phyloP scores from a whole-genome alignment of 2,797 vertebrate species.

The Phrynocephalus vlangalii region DNA sequence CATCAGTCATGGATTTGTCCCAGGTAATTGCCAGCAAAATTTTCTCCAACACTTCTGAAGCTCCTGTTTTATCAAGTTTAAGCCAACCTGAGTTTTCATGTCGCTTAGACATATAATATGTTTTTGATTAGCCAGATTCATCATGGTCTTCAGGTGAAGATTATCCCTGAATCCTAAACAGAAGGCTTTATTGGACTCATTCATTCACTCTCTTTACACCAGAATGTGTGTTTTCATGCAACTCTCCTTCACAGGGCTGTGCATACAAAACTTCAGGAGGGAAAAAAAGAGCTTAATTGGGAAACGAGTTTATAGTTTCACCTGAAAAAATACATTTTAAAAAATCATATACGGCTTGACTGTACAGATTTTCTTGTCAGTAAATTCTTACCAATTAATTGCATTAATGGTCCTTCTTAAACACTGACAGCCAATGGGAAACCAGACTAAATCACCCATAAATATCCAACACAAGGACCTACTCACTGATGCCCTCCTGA shows the following conservation, averaged over 20 bases:
- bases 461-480: conserved; percentile 77
- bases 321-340: conserved; percentile 83
- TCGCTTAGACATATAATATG: conserved; percentile 57
- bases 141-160: conserved; percentile 64
- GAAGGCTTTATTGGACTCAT: conserved; percentile 73
- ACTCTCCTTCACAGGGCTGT: conserved; percentile 68
- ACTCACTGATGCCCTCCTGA: conserved; percentile 70
- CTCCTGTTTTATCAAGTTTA: conserved; percentile 42
- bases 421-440: conserved; percentile 81
- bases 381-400: conserved; percentile 84
- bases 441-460: conserved; percentile 79
- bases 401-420: conserved; percentile 81
- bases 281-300: conserved; percentile 82
- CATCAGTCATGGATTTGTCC: conserved; percentile 52
- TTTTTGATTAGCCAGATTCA: conserved; percentile 70
- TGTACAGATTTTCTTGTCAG: conserved; percentile 79
- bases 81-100: conserved; percentile 66
- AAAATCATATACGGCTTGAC: conserved; percentile 80
- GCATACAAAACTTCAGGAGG: conserved; percentile 76
- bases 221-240: conserved; percentile 73
- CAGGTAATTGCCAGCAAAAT: conserved; percentile 29
- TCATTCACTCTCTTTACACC: conserved; percentile 69
- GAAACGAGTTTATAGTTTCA: conserved; percentile 80
- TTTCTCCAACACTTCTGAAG: conserved; percentile 57
- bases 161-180: conserved; percentile 74